Conservation (phyloP, 2,888 invertebrate genomes). For the Andrena hattorfiana region DNA sequence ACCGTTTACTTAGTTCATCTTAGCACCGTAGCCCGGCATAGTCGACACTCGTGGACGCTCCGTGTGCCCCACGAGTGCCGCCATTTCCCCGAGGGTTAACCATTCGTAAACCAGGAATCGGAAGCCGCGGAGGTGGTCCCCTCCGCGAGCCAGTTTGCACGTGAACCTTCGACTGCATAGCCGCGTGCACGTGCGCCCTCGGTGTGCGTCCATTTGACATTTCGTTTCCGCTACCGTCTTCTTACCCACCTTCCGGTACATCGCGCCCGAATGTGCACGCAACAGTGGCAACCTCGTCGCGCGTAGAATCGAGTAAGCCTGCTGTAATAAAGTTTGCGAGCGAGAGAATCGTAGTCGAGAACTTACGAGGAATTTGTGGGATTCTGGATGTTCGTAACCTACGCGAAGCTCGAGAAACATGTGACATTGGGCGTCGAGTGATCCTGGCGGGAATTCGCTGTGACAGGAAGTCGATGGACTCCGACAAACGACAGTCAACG, state of each 20-base stretch:
- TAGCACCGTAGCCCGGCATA: constrained; percentile 51
- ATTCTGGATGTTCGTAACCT: not conserved
- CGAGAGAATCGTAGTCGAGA: not conserved
- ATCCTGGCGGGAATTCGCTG: not conserved
- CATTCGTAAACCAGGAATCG: constrained; percentile 27
- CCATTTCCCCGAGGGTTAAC: constrained; percentile 38
- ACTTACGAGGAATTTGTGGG: not conserved
- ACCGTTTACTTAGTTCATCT: constrained; percentile 56
- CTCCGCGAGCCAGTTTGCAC: constrained; percentile 36
- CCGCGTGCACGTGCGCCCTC: constrained; percentile 46
- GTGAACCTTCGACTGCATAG: constrained; percentile 30
- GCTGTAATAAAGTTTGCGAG: not conserved
- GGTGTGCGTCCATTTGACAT: constrained; percentile 14
- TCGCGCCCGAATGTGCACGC: not conserved
- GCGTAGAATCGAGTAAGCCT: not conserved
- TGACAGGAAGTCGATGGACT: constrained; percentile 17
- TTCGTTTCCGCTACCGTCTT: not conserved
- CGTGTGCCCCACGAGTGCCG: constrained; percentile 56
- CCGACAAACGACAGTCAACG: not conserved
- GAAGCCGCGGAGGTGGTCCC: constrained; percentile 27
- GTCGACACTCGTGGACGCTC: constrained; percentile 62
- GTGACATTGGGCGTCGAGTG: constrained; percentile 1
- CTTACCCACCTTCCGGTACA: not conserved
- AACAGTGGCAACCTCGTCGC: not conserved
- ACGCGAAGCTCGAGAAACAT: constrained; percentile 24